Evolutionary conservation across 2,113 vertebrate genomes (phyloP).

Genomic region (Nesogale talazaci): DNA sequence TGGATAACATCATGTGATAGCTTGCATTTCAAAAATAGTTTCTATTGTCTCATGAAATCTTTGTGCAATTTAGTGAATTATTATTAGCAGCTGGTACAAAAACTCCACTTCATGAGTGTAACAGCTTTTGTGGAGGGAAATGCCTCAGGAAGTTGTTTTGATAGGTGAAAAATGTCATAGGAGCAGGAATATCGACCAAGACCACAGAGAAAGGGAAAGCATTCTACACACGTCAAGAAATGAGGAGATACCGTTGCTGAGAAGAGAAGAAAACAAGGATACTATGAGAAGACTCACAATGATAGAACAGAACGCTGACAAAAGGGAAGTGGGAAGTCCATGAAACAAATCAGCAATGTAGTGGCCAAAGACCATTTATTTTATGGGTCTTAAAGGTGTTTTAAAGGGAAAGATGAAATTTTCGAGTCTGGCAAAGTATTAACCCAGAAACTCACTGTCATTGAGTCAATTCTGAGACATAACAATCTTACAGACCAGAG

Average conservation of each 20-base stretch:
- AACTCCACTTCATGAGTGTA: not conserved
- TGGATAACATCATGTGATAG: not conserved
- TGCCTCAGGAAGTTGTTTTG: not conserved
- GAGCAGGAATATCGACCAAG: not conserved
- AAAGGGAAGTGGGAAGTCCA: not conserved
- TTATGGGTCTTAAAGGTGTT: not conserved
- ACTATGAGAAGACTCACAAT: not conserved
- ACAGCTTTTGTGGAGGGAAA: not conserved
- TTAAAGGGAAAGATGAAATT: no score
- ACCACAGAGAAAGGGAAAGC: not conserved
- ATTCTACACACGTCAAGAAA: not conserved
- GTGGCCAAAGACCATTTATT: not conserved
- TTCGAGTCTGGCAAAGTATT: no score
- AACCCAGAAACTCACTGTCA: no score
- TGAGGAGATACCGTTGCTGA: not conserved
- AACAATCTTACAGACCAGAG: no score
- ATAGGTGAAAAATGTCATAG: not conserved
- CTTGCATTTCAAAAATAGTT: slow-evolving; percentile 9
- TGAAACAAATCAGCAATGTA: accelerated
- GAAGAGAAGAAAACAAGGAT: not conserved
- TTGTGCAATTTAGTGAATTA: not conserved
- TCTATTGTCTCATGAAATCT: not conserved
- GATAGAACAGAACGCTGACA: not conserved
- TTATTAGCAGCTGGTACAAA: not conserved
- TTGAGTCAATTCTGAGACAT: no score